Base-by-base conservation (phyloP, 2,888 invertebrate species). In the Drosophila mimica region DNA sequence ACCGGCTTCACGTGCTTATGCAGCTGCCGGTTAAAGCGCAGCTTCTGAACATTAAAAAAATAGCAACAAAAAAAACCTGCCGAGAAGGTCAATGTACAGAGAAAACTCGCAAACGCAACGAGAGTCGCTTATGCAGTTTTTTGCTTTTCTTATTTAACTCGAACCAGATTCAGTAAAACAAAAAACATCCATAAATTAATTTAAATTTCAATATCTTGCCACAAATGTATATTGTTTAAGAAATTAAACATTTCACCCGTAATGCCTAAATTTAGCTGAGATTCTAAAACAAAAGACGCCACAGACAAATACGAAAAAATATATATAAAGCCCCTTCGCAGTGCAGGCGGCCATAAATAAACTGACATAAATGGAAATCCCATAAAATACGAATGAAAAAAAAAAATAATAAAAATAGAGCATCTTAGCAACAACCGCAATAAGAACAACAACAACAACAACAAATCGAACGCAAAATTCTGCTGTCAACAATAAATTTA, bases 11-110 rank as follows among this genome's bases (percentile, higher is more conserved):
- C 82, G 74, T 82, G 75, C 61, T 60, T 60, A 52, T 52, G 67
- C 77, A 63, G 58, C 58, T 54, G 51, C 58, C 58, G 61, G 56
- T 52, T 61, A 20, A 75, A 79, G 70, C 63, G 80, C 81, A 78
- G 73, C 81, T 66, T 81, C 81, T 76, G 64, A 36, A 43, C 63
- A 57, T 52, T 33, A 67, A 56, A 38, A 25, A 64, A 53, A 56
- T 34, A 52, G 31, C 57, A 64, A 64, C n/a, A 40, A 38, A 57
- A 53, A 48, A 73, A 86, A 88, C 89, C 81, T 71, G 89, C 81
- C 82, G 81, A 83, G 78, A 85, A 84, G 89, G 81, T 89, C 86
- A 87, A 81, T 70, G 90, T 60, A 82, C 90, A 77, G 63, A 28
- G 46, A 57, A 31, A 36, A 31, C 51, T 57, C 30, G 38, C 57